Base-by-base conservation (phyloP, 2,888 invertebrate genomes). In the Eristalinus sepulchralis region DNA sequence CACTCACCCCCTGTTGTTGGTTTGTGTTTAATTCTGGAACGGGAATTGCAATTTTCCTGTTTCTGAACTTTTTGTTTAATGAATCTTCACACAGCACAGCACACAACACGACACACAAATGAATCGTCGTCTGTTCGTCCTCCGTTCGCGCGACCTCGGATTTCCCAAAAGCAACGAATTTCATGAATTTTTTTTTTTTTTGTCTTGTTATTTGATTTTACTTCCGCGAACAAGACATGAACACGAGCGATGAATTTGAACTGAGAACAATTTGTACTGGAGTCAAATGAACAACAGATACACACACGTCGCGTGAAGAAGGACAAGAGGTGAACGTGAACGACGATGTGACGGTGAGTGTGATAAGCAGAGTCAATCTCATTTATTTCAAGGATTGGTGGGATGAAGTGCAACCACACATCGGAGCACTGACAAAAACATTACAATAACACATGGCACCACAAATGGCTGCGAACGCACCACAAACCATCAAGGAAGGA, bases 221-320 rank as follows among this genome's bases (percentile, higher is more conserved):
- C 39, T 53, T n/a, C 31, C 33, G 53, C 27, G 64, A 27, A 80
- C 71, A 57, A 84, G 34, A 71, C 75, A 53, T 75, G 39, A 76
- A 39, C 60, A 33, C 70, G 79, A 71, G 71, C 75, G 70, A 80
- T 80, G 80, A 34, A 67, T 72, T 75, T 67, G 76, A 72, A 80
- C 80, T 80, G 84, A 76, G 27, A 55, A 67, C 34, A 60, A 76
- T 76, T 84, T 47, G 60, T 62, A 47, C 17, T 3, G 2, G 66
- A 70, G 34, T 47, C 10, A 68, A 78, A 72, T 83, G 82, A 64
- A 86, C 82, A 73, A 70, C 72, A 86, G 86, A 86, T 86, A 86
- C 82, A 86, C 64, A 86, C 67, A 66, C 57, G 22, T 78, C 36
- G 57, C 39, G 47, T 63, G 55, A 1, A 55, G n/a, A 8, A 20